These are phyloP conservation scores for Homarus americanus DNA, from an alignment of 1,140 invertebrate species.

Conservation along the genomic window DNA sequence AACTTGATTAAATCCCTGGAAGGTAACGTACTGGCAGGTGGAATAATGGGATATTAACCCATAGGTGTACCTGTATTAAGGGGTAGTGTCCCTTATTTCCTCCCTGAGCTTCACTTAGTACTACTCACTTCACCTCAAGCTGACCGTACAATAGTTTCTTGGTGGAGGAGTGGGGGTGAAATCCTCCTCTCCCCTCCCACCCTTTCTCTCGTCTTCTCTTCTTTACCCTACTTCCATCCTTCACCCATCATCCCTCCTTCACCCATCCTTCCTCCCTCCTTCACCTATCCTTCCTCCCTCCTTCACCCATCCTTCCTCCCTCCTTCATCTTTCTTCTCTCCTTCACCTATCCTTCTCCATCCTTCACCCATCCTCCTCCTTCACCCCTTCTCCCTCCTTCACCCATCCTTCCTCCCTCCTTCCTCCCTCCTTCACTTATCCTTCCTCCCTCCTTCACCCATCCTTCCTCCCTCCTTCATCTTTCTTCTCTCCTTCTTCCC, in stretches of 20 bases:
- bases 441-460: neutral
- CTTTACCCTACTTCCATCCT: no score
- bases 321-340: neutral
- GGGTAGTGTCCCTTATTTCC: neutral
- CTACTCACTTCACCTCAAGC: no score
- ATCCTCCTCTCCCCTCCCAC: no score
- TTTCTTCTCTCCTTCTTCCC: neutral
- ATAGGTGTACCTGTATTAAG: neutral
- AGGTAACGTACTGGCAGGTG: slow-evolving; percentile 10
- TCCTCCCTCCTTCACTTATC: neutral
- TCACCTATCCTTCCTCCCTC: neutral
- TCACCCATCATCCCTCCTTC: no score
- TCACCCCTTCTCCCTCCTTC: neutral
- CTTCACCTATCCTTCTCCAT: no score
- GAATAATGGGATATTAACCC: neutral
- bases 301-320: no score
- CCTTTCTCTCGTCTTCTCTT: no score
- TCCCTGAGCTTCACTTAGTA: neutral
- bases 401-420: neutral
- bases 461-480: neutral
- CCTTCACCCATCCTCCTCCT: neutral
- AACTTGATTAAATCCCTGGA: slow-evolving; percentile 56
- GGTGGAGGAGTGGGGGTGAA: no score
- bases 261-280: no score
- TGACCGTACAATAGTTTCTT: no score